Evolutionary conservation across 2,797 vertebrate genomes (phyloP), one percentile per base, ranked within the genome.

Genomic region (Scyliorhinus canicula): DNA sequence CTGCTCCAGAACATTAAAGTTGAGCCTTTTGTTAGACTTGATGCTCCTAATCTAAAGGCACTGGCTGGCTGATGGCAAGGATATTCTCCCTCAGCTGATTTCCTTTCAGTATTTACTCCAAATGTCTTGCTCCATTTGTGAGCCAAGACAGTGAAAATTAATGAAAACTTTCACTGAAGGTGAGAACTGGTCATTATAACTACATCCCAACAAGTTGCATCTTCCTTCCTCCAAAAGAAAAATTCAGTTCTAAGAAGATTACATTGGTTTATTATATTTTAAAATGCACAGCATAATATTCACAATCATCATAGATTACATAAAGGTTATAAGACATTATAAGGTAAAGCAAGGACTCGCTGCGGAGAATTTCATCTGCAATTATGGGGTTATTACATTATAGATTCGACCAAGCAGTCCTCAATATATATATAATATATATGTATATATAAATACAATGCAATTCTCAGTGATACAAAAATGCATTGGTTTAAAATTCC

Each of bases 391-490:
- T 31, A 71, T 35, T 74, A 67, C 16, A 71, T 35, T 71, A 93
- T 71, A 93, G 28, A 71, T 50, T 94, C 93, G 35, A 94, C 67
- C 44, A 50, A 94, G 93, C 67, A n/a, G 65, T 91, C 93, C 93
- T 28, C 26, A 52, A 94, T 35, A 71, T 94, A 94, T 94, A 94
- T 94, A 94, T 67, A 93, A 90, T 90, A 86, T 50, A 86, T 88
- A 88, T 88, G 40, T 40, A 63, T 63, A 90, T 90, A 90, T 91
- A 91, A 91, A 91, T 65, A 91, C 12, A 44, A 65, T 44, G 57
- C 88, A 91, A 40, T 91, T 63, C 57, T 65, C 88, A 91, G 60
- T 65, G n/a, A 91, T 91, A 91, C 8, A 26, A 65, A 65, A 44
- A 91, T 90, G 31, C 5, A 19, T 24, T 57, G n/a, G 31, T 63